Evolutionary conservation across 2,797 vertebrate species (phyloP).

Genomic region (Catamblyrhynchus diadema): DNA sequence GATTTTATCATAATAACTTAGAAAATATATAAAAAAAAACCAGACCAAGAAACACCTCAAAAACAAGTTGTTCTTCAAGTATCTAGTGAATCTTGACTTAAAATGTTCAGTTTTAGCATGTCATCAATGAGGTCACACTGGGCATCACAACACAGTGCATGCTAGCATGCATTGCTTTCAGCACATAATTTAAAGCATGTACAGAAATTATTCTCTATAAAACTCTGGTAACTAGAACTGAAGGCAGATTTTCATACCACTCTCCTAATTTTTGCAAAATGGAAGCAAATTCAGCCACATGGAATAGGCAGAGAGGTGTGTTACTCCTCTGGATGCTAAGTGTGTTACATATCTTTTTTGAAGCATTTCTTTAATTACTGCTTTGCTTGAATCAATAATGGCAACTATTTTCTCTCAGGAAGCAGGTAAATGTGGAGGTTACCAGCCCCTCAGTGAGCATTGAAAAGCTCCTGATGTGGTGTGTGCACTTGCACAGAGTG

Average conservation of each 20-base stretch:
- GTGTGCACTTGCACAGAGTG: neutral
- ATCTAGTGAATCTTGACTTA: neutral
- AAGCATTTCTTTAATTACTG: neutral
- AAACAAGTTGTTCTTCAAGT: neutral
- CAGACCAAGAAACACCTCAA: neutral
- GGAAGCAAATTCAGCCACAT: neutral
- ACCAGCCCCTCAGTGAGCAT: neutral
- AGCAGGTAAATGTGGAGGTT: neutral
- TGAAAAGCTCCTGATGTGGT: neutral
- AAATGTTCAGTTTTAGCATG: neutral
- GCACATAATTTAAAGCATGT: neutral
- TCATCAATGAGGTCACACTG: neutral
- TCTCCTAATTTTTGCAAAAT: neutral
- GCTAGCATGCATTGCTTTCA: neutral
- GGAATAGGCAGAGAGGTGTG: neutral
- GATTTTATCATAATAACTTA: neutral
- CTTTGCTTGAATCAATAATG: neutral
- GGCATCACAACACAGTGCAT: rapidly evolving
- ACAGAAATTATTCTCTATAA: neutral
- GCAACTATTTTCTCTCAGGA: neutral
- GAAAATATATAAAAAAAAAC: neutral
- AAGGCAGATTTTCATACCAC: neutral
- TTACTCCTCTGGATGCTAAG: neutral
- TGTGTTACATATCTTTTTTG: rapidly evolving
- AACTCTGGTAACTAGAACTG: neutral